Conservation (phyloP, 2,888 invertebrate species). For the Nephrotoma appendiculata region DNA sequence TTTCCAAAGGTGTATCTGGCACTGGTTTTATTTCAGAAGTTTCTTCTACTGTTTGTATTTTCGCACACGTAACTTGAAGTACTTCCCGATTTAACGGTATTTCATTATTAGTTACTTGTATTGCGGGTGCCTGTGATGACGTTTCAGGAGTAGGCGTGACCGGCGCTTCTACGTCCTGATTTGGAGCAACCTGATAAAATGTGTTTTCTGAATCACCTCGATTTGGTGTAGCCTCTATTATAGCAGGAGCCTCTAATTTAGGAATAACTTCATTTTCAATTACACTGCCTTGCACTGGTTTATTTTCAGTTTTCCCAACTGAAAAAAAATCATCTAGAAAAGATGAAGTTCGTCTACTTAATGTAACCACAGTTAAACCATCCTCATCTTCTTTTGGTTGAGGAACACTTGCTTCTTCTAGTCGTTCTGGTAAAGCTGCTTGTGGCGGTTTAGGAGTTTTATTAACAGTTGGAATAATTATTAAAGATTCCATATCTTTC, state of each 20-base stretch:
- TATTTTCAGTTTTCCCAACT: background rate
- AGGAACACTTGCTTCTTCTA: background rate
- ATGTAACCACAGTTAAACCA: background rate
- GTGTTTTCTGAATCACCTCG: background rate
- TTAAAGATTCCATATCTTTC: conserved; percentile 22
- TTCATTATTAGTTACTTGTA: background rate
- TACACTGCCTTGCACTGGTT: background rate
- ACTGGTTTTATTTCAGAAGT: background rate
- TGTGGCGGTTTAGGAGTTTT: background rate
- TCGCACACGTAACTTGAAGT: background rate
- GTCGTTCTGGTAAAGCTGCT: background rate
- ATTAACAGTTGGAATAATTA: background rate
- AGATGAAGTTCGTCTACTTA: background rate
- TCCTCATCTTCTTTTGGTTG: background rate
- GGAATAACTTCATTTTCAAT: background rate
- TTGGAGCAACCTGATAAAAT: background rate
- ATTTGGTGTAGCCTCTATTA: background rate
- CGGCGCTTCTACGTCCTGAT: background rate
- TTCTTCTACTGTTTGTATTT: background rate
- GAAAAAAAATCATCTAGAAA: background rate
- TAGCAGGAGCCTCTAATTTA: background rate
- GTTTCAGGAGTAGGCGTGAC: background rate
- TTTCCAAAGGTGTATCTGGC: background rate
- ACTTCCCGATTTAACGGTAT: background rate
- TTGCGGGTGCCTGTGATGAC: background rate